These are phyloP conservation scores for Hippocampus abdominalis DNA, from an alignment of 2,113 vertebrate genomes.

Conservation along the genomic window DNA sequence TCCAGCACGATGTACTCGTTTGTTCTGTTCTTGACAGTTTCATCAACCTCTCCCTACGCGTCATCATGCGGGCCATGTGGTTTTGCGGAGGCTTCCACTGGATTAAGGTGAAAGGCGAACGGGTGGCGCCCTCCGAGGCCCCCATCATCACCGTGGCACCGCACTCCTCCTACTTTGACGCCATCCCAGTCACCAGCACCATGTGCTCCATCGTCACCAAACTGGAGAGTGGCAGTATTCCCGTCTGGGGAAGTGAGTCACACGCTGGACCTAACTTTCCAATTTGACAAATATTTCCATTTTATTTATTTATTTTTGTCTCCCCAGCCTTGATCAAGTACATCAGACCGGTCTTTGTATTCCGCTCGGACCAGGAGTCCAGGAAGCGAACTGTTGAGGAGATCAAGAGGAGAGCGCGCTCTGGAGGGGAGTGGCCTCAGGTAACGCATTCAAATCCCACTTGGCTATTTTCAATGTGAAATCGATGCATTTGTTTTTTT, in stretches of 20 bases:
- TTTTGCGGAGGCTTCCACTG: conserved; percentile 92
- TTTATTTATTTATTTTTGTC: background rate
- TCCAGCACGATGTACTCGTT: background rate
- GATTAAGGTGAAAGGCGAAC: conserved; percentile 85
- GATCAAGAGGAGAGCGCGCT: conserved; percentile 81
- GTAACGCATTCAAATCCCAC: conserved; percentile 54
- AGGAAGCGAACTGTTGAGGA: conserved; percentile 91
- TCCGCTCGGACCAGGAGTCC: conserved; percentile 87
- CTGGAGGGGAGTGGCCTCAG: conserved; percentile 90
- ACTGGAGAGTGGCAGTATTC: conserved; percentile 89
- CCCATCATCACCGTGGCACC: conserved; percentile 88
- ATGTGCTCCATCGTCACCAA: conserved; percentile 94
- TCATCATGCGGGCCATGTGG: conserved; percentile 94
- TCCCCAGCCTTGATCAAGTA: conserved; percentile 86
- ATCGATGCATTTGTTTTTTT: background rate
- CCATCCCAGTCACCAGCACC: conserved; percentile 93
- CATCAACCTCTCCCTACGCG: conserved; percentile 79
- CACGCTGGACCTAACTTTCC: background rate
- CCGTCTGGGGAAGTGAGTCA: conserved; percentile 95
- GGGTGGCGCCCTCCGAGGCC: conserved; percentile 77
- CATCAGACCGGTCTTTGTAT: conserved; percentile 89
- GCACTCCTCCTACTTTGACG: conserved; percentile 94
- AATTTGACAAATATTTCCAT: too few species aligned
- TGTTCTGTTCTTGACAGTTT: conserved; percentile 63
- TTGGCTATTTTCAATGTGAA: background rate